A percentile compares a stretch with the other conserved stretches of the same genome.
These are phyloP conservation scores for Leontopithecus rosalia DNA, from an alignment of 2,797 vertebrate genomes.

Conservation along the genomic window DNA sequence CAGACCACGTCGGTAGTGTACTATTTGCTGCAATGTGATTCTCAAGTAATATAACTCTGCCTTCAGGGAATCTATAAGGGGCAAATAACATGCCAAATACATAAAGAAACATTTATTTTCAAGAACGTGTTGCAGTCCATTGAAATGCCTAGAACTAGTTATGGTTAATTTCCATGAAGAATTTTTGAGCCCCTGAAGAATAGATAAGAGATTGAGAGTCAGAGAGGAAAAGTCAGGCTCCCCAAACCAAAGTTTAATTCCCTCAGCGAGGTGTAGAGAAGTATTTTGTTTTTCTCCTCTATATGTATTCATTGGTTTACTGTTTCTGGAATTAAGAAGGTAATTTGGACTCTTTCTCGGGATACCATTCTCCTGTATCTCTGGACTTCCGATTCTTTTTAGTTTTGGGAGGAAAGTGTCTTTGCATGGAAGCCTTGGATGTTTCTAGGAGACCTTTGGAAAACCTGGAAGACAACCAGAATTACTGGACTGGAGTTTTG, in stretches of 20 bases:
- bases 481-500: background rate
- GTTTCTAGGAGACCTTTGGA: background rate
- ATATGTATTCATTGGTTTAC: background rate
- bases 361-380: background rate
- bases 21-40: background rate
- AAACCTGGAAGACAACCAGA: background rate
- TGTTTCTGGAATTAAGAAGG: background rate
- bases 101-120: background rate
- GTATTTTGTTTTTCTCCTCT: background rate
- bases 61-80: background rate
- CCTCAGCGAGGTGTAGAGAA: background rate
- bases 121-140: background rate
- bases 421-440: slow-evolving; percentile 2
- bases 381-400: background rate
- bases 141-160: slow-evolving; percentile 6
- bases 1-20: background rate
- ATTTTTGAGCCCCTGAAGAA: background rate
- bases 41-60: background rate
- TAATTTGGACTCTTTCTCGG: background rate
- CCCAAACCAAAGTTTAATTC: background rate
- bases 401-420: background rate
- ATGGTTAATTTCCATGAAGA: slow-evolving; percentile 40
- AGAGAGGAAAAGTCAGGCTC: background rate
- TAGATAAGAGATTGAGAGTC: background rate
- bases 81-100: background rate